A percentile compares a stretch with the other conserved stretches of the same genome.
Conservation (phyloP, 2,797 vertebrate species). For the Acanthiza pusilla region DNA sequence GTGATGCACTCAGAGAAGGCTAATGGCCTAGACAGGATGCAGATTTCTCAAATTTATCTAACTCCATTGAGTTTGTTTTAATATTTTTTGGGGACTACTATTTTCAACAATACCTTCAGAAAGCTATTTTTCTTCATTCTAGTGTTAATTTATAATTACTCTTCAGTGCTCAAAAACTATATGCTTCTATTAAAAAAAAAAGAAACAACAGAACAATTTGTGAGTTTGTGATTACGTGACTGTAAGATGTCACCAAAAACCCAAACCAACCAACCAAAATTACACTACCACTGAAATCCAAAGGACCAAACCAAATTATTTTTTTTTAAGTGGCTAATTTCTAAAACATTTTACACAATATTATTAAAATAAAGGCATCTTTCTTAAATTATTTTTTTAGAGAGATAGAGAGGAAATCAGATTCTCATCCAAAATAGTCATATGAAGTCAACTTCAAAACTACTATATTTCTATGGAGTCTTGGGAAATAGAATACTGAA, state of each 20-base stretch:
- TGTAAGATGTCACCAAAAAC: background rate
- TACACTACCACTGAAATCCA: background rate
- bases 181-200: background rate
- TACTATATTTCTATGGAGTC: background rate
- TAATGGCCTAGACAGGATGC: background rate
- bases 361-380: background rate
- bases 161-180: background rate
- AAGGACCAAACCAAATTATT: background rate
- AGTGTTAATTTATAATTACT: background rate
- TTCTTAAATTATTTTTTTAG: background rate
- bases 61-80: background rate
- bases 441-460: background rate
- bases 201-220: background rate
- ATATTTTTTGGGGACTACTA: background rate
- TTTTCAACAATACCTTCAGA: background rate
- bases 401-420: background rate
- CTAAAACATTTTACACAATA: background rate
- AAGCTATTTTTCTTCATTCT: background rate
- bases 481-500: background rate
- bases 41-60: background rate
- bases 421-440: background rate
- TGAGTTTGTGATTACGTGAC: background rate
- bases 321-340: background rate
- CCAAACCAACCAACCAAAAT: background rate
- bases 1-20: background rate